A percentile compares a stretch with the other conserved stretches of the same genome.
These are phyloP conservation scores for Naja naja DNA, from an alignment of 2,113 vertebrate species.

Conservation along the genomic window DNA sequence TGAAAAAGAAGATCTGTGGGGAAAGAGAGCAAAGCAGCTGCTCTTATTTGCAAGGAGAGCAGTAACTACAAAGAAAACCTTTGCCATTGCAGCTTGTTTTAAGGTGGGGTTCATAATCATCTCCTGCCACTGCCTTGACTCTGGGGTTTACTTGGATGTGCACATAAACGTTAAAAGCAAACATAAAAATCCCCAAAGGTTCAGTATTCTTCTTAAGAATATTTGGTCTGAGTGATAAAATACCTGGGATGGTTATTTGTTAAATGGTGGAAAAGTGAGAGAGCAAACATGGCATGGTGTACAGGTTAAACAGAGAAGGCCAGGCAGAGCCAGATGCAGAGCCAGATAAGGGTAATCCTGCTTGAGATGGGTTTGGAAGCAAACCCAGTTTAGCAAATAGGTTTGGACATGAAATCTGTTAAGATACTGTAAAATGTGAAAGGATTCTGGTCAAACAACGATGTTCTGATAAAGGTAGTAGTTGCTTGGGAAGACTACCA, in stretches of 20 bases:
- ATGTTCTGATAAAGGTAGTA: not conserved
- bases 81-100: not conserved
- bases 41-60: not conserved
- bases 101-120: not conserved
- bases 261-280: not conserved
- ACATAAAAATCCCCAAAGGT: not conserved
- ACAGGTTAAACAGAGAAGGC: not conserved
- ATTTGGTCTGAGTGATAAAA: not conserved
- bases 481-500: not conserved
- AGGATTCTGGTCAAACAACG: not conserved
- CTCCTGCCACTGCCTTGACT: not conserved
- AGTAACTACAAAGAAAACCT: not conserved
- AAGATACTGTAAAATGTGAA: not conserved
- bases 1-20: slow-evolving; percentile 41
- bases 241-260: not conserved
- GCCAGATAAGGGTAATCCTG: not conserved
- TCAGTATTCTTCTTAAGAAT: not conserved
- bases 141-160: not conserved
- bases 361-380: not conserved
- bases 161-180: not conserved
- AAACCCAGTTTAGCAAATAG: not conserved
- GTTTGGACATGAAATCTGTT: slow-evolving; percentile 4
- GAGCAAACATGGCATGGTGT: not conserved
- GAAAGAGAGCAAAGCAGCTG: not conserved
- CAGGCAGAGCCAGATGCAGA: not conserved